These are phyloP conservation scores for Pachydiplax longipennis DNA, from an alignment of 2,888 invertebrate species.

Conservation along the genomic window DNA sequence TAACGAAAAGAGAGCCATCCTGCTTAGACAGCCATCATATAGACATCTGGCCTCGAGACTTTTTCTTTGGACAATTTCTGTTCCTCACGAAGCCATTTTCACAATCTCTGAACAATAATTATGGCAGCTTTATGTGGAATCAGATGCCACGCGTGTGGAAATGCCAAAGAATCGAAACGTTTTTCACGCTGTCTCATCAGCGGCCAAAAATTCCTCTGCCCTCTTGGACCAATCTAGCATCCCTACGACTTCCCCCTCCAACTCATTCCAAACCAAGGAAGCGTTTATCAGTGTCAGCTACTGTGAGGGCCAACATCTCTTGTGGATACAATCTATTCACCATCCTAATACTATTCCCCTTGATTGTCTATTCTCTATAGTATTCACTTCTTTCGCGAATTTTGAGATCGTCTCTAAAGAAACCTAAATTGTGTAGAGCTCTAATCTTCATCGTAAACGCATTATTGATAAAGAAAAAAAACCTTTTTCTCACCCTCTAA, in stretches of 20 bases:
- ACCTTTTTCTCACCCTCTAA: too few relatives aligned
- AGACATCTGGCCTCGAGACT: background rate
- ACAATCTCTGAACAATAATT: background rate
- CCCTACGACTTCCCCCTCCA: background rate
- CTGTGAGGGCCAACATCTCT: background rate
- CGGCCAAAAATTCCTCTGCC: background rate
- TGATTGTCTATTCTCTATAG: too few relatives aligned
- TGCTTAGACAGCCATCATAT: background rate
- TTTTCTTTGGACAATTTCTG: background rate
- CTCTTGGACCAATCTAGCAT: background rate
- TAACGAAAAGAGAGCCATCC: background rate
- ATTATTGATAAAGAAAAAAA: too few relatives aligned
- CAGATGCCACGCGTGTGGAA: background rate
- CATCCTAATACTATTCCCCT: background rate
- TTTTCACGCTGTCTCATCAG: slow-evolving; percentile 21
- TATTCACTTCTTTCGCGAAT: too few relatives aligned
- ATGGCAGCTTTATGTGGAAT: background rate
- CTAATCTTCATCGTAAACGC: too few relatives aligned
- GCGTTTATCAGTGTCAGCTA: slow-evolving; percentile 31
- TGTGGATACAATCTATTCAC: background rate
- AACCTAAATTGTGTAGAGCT: too few relatives aligned
- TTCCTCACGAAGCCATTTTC: background rate
- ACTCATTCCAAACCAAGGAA: background rate
- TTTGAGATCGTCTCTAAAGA: too few relatives aligned
- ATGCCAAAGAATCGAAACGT: background rate